phyloP scores from a whole-genome alignment of 2,797 vertebrate species.

The Rousettus madagascariensis region DNA sequence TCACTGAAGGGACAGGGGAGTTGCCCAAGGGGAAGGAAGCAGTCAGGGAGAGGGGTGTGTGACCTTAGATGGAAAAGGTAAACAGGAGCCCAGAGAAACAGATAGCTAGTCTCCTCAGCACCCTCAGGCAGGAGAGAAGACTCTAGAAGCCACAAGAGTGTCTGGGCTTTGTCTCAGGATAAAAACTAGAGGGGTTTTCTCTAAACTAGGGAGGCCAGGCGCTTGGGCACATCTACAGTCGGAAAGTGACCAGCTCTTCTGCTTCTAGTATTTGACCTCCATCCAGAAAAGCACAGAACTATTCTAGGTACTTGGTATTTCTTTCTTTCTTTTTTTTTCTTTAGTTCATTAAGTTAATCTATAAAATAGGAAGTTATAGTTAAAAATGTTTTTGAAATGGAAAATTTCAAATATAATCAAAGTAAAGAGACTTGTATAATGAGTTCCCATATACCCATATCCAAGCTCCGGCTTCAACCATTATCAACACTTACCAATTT shows the following conservation, averaged over 20 bases:
- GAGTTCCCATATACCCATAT: neutral
- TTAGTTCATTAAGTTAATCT: conserved; percentile 24
- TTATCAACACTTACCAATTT: neutral
- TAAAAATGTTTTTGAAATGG: conserved; percentile 42
- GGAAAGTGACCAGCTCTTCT: neutral
- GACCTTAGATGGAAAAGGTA: conserved; percentile 12
- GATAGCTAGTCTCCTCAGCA: neutral
- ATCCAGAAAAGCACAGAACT: neutral
- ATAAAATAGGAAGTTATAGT: conserved; percentile 18
- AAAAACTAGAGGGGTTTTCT: neutral
- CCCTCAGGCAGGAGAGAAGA: neutral
- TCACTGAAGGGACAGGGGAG: neutral
- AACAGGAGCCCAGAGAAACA: neutral
- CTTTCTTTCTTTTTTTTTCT: neutral
- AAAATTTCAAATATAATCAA: conserved; percentile 40
- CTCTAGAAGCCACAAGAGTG: neutral
- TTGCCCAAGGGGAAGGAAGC: neutral
- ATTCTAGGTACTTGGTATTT: neutral
- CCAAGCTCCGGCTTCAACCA: neutral
- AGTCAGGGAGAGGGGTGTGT: neutral
- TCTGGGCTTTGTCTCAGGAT: neutral
- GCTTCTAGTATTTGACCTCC: neutral
- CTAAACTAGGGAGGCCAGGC: neutral
- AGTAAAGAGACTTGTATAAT: neutral
- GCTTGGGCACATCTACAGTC: no score